These are phyloP conservation scores for Argyresthia goedartella DNA, from an alignment of 2,888 invertebrate species.

Conservation along the genomic window DNA sequence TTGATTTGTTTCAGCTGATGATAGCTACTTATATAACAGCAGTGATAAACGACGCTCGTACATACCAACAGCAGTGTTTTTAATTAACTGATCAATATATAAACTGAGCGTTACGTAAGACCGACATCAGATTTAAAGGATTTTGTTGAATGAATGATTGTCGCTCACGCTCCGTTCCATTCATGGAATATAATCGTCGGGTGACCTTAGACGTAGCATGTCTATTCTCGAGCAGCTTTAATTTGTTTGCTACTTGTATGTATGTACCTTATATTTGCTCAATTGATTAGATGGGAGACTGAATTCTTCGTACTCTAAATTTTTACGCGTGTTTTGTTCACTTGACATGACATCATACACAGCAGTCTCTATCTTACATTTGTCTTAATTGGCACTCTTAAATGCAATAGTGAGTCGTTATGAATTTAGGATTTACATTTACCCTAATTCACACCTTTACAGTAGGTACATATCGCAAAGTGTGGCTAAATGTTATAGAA, in stretches of 20 bases:
- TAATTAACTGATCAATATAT: constrained; percentile 25
- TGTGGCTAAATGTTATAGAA: no score
- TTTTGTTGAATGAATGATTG: constrained; percentile 40
- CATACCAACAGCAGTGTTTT: constrained; percentile 18
- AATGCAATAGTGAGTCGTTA: no score
- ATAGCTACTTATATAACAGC: constrained; percentile 18
- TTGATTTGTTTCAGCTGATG: constrained; percentile 6
- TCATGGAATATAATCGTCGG: constrained; percentile 38
- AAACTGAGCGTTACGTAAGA: constrained; percentile 34
- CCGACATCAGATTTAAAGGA: constrained; percentile 29
- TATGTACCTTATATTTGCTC: not conserved
- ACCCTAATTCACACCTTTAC: no score
- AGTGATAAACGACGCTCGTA: constrained; percentile 15
- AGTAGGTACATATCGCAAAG: no score
- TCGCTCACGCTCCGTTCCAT: constrained; percentile 37
- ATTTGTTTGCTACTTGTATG: not conserved
- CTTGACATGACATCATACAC: not conserved
- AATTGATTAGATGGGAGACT: no score
- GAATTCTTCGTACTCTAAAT: not conserved
- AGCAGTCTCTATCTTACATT: no score
- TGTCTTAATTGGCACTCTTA: no score
- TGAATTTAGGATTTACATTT: no score
- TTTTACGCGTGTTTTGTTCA: not conserved
- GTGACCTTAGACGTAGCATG: constrained; percentile 37
- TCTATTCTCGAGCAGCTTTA: constrained; percentile 22